Percentiles rank a stretch among this genome's conserved stretches.
phyloP scores from a whole-genome alignment of 2,888 invertebrate genomes.

The Papilio protenor region DNA sequence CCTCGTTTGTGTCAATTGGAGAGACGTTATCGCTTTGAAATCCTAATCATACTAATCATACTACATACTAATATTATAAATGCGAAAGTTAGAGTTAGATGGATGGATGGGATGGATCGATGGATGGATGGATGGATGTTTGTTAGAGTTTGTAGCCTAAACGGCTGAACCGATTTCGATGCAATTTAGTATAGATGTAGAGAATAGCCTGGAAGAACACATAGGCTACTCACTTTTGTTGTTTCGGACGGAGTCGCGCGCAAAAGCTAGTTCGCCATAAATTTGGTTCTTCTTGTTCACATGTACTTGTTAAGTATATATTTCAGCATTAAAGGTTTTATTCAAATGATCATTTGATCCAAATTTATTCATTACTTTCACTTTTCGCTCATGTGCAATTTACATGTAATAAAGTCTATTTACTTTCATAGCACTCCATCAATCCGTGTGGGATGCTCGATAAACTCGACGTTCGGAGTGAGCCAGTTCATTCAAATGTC shows the following conservation, averaged over 20 bases:
- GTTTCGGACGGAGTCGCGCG: no score
- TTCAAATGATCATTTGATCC: background rate
- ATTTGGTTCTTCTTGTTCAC: background rate
- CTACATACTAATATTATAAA: no score
- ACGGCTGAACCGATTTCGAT: no score
- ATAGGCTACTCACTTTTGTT: no score
- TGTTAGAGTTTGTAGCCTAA: no score
- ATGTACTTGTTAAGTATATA: background rate
- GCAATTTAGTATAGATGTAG: no score
- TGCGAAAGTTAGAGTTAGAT: no score
- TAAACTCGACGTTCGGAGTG: constrained; percentile 25
- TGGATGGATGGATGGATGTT: no score
- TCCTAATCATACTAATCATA: background rate
- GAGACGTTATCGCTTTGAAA: background rate
- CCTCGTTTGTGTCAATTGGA: background rate
- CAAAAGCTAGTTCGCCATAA: no score
- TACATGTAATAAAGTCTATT: constrained; percentile 24
- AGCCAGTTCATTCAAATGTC: constrained; percentile 43
- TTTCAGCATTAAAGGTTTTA: background rate
- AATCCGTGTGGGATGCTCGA: constrained; percentile 40
- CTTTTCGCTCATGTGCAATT: constrained; percentile 14
- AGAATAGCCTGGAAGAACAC: no score
- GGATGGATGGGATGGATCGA: no score
- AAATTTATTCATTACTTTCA: constrained; percentile 25
- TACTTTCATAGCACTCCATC: constrained; percentile 30